phyloP scores from a whole-genome alignment of 1,140 invertebrate species.

The Panagrolaimus sp. region DNA sequence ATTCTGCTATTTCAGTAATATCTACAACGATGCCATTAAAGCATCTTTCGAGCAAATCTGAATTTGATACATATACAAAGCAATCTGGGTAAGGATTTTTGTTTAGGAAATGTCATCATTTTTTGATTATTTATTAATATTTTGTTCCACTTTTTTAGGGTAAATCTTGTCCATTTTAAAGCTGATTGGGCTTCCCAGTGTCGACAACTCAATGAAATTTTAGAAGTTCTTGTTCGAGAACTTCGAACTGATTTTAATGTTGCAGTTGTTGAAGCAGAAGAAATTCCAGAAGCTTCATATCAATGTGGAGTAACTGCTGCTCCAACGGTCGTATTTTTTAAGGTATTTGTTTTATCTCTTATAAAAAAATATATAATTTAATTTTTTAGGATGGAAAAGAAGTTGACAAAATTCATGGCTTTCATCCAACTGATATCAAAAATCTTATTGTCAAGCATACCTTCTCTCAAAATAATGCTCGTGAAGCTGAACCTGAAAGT shows the following conservation, averaged over 20 bases:
- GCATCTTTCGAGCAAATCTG: conserved; percentile 19
- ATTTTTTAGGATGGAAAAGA: conserved; percentile 42
- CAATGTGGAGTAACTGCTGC: conserved; percentile 42
- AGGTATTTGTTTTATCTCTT: conserved; percentile 33
- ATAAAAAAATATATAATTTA: too few species aligned
- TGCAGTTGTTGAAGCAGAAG: conserved; percentile 48
- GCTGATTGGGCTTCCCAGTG: conserved; percentile 38
- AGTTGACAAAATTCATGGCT: conserved; percentile 41
- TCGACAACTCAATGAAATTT: conserved; percentile 37
- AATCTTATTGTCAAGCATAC: conserved; percentile 28
- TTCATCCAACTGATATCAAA: conserved; percentile 36
- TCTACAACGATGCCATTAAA: neutral
- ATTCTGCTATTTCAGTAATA: neutral
- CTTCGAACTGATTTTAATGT: conserved; percentile 30
- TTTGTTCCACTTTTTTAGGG: conserved; percentile 21
- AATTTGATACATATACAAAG: conserved; percentile 31
- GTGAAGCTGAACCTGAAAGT: conserved; percentile 6
- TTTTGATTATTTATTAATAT: too few species aligned
- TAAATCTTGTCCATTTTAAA: conserved; percentile 39
- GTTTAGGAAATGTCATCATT: too few species aligned
- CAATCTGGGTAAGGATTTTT: conserved; percentile 34
- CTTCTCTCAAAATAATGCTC: conserved; percentile 19
- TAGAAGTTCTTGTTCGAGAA: conserved; percentile 35
- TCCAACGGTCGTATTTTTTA: conserved; percentile 52
- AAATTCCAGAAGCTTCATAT: conserved; percentile 39